These are phyloP conservation scores for Lysandra bellargus DNA, from an alignment of 2,888 invertebrate genomes.

Conservation along the genomic window DNA sequence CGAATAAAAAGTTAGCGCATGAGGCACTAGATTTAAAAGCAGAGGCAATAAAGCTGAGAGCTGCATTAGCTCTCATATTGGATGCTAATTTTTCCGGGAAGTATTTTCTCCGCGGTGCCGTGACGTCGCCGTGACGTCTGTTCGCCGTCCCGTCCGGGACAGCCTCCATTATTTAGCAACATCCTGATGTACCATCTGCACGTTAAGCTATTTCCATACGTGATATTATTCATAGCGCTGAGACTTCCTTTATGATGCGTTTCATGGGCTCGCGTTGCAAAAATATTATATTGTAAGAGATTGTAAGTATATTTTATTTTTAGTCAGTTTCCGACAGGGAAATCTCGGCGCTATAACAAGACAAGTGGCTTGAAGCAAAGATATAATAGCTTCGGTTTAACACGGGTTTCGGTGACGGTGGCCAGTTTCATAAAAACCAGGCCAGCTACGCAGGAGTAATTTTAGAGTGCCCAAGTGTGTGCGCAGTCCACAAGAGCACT, in stretches of 20 bases:
- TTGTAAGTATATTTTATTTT: neutral
- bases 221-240: slow-evolving; percentile 37
- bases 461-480: no score
- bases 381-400: no score
- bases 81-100: slow-evolving; percentile 58
- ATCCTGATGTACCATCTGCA: slow-evolving; percentile 50
- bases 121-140: slow-evolving; percentile 63
- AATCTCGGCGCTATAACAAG: neutral
- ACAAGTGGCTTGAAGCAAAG: neutral
- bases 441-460: no score
- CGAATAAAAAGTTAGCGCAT: slow-evolving; percentile 10
- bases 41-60: slow-evolving; percentile 57
- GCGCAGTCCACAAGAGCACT: no score
- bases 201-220: slow-evolving; percentile 41
- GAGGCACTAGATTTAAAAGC: slow-evolving; percentile 40
- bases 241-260: slow-evolving; percentile 33
- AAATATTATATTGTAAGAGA: neutral
- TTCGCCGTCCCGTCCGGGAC: slow-evolving; percentile 61
- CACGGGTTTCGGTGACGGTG: no score
- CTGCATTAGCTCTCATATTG: slow-evolving; percentile 58
- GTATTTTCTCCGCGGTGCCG: slow-evolving; percentile 50
- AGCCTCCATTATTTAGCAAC: slow-evolving; percentile 66
- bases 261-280: slow-evolving; percentile 23
- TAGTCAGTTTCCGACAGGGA: neutral
- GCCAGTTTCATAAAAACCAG: no score